Base-by-base conservation (phyloP, 2,888 invertebrate genomes). In the Eupithecia vulgata region DNA sequence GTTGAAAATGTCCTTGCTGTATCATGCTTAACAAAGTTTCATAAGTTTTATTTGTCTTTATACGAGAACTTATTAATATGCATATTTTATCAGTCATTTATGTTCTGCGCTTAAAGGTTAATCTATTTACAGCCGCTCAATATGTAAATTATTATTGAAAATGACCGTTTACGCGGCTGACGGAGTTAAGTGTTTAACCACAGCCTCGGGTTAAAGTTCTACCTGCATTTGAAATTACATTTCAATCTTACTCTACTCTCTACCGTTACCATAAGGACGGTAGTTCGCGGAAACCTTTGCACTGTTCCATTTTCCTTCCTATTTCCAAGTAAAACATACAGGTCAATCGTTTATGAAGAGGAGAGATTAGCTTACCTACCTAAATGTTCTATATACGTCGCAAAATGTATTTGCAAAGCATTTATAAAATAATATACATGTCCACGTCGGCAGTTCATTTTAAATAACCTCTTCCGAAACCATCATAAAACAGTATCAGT, bases 161-260 rank as follows among this genome's bases (percentile, higher is more conserved):
- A 74, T 74, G 71, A 73, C 74, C 74, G 74, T 76, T 78, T 76
- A 76, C 70, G 67, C 66, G 52, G 79, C 81, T 82, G 79, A 77
- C 76, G 77, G 75, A 77, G 82, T 81, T 81, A 85, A 83, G 84
- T 77, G 83, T 79, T 83, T 81, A 81, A 79, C 75, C 81, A 81
- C 76, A 78, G 83, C 83, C 84, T 80, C 81, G 81, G 86, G 85
- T 85, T 83, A 84, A 78, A 83, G 84, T 82, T 83, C 84, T 85
- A 83, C 83, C 87, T 86, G 83, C 82, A 85, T 84, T 85, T 86
- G 86, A 88, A 88, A 90, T 90, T 88, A 88, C 85, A 85, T 89
- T 90, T 90, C 88, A 90, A 90, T 90, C 88, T 86, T 79, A 80
- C 67, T 77, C 78, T 77, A 79, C 80, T 80, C 77, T 73, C 64